phyloP scores from a whole-genome alignment of 35 echinoderm and acorn worm genomes.

The Apostichopus japonicus region DNA sequence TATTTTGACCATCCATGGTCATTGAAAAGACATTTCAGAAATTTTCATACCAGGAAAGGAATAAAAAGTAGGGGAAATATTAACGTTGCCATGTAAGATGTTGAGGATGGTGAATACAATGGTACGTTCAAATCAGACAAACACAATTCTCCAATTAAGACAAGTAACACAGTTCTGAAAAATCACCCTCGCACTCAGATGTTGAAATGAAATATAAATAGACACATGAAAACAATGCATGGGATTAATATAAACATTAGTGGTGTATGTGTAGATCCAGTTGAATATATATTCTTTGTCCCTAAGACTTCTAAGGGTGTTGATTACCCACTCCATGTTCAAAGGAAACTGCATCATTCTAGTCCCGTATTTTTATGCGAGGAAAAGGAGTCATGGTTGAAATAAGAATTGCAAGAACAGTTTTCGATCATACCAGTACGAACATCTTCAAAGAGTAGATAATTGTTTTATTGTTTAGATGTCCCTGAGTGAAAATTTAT shows the following conservation, averaged over 20 bases:
- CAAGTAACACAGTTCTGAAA: not conserved
- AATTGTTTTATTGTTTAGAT: not conserved
- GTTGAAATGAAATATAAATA: slow-evolving; percentile 29
- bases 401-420: slow-evolving; percentile 41
- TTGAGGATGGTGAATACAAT: not conserved
- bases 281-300: slow-evolving; percentile 20
- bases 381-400: slow-evolving; percentile 13
- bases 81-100: not conserved
- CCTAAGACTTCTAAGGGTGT: slow-evolving; percentile 24
- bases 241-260: not conserved
- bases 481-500: not conserved
- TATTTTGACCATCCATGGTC: not conserved
- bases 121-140: slow-evolving; percentile 16
- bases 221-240: slow-evolving; percentile 36
- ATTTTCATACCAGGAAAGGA: not conserved
- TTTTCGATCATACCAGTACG: slow-evolving; percentile 1
- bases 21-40: not conserved
- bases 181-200: not conserved
- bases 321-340: slow-evolving; percentile 49
- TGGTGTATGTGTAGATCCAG: slow-evolving; percentile 36
- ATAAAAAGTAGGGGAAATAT: not conserved
- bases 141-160: not conserved
- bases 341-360: slow-evolving; percentile 11
- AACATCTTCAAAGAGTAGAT: slow-evolving; percentile 51
- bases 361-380: slow-evolving; percentile 26